A percentile compares a stretch with the other conserved stretches of the same genome.
phyloP scores from a whole-genome alignment of 2,113 vertebrate species.

The Calcarius ornatus region DNA sequence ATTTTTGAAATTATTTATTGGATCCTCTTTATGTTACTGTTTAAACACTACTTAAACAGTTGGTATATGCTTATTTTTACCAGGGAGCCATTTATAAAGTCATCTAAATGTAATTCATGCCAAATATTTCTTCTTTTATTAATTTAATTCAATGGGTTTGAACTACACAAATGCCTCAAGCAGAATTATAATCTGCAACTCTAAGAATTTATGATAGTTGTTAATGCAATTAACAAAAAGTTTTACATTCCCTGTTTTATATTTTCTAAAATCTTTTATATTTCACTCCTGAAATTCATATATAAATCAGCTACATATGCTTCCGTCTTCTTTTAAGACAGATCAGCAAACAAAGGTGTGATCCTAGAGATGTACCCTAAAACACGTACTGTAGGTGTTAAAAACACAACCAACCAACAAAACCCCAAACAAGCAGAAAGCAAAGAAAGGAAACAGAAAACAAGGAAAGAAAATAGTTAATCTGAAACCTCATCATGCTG shows the following conservation, averaged over 20 bases:
- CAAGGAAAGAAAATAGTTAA: not conserved
- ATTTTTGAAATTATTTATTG: not conserved
- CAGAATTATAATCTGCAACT: not conserved
- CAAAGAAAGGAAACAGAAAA: not conserved
- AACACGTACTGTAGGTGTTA: not conserved
- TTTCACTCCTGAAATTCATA: not conserved
- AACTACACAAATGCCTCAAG: not conserved
- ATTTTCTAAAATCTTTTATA: not conserved
- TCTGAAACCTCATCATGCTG: not conserved
- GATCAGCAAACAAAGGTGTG: not conserved
- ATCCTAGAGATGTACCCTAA: not conserved
- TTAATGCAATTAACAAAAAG: not conserved
- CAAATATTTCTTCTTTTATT: not conserved
- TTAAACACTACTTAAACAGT: not conserved
- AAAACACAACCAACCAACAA: not conserved
- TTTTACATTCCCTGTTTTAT: not conserved
- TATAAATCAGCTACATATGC: not conserved
- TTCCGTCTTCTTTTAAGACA: not conserved
- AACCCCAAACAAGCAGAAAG: not conserved
- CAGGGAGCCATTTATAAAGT: not conserved
- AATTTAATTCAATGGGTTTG: not conserved
- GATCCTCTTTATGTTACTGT: rapidly evolving
- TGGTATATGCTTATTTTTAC: not conserved
- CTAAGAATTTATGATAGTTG: not conserved
- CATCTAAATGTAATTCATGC: not conserved